These are phyloP conservation scores for Drosophila persimilis DNA, from an alignment of 1,140 invertebrate species.

Conservation along the genomic window DNA sequence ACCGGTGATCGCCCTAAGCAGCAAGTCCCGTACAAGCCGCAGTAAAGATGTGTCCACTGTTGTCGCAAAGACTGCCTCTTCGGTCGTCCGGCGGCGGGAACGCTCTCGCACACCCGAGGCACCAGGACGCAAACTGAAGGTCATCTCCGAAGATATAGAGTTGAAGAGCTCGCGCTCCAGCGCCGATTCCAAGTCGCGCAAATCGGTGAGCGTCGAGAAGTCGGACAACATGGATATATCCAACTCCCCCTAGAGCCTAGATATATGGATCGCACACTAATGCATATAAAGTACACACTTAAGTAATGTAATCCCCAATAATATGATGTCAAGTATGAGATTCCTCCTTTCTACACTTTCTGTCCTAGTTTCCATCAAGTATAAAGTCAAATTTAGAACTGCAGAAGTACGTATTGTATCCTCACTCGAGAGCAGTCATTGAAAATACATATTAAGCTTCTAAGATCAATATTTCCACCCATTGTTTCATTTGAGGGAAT, in stretches of 20 bases:
- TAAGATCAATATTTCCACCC: not conserved
- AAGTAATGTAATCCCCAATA: constrained; percentile 35
- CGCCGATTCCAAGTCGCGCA: constrained; percentile 65
- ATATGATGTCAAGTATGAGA: constrained; percentile 11
- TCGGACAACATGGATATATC: constrained; percentile 86
- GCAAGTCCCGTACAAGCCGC: constrained; percentile 70
- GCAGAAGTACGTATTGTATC: constrained; percentile 16
- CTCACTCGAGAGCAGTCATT: constrained; percentile 28
- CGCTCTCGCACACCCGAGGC: constrained; percentile 70
- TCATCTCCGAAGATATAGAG: constrained; percentile 71
- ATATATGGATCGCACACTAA: constrained; percentile 20
- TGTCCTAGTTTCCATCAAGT: constrained; percentile 41
- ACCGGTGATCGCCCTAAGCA: constrained; percentile 23
- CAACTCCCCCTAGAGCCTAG: constrained; percentile 71
- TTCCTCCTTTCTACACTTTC: constrained; percentile 9
- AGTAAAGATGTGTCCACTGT: constrained; percentile 62
- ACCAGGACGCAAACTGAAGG: constrained; percentile 62
- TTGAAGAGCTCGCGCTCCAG: constrained; percentile 75
- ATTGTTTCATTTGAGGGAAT: not conserved
- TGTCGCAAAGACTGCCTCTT: constrained; percentile 61
- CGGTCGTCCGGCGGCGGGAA: constrained; percentile 51
- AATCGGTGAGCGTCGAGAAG: constrained; percentile 84
- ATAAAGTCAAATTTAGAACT: constrained; percentile 39
- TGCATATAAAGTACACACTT: constrained; percentile 35
- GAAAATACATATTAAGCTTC: constrained; percentile 27